Evolutionary conservation across 2,113 vertebrate genomes (phyloP), one percentile per base, ranked within the genome.

Genomic region (Mormoops blainvillei): DNA sequence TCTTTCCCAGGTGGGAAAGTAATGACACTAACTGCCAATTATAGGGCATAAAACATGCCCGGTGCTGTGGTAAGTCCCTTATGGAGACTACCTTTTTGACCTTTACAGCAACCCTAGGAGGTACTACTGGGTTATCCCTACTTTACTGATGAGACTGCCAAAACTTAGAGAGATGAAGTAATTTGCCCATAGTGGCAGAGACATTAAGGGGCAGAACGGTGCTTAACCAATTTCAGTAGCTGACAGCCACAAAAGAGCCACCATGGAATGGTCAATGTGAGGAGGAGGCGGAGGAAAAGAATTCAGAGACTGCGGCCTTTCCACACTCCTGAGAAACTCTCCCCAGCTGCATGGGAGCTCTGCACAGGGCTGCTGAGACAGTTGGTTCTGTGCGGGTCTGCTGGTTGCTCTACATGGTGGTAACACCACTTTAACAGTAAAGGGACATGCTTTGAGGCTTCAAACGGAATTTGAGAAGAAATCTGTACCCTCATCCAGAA

Each of bases 381-480:
- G 81, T 94, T 86, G 67, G 58, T 36, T 45, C 54, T 19, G 54
- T 41, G 77, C 7, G 13, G 33, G 41, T 73, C 77, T 94, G 71
- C 76, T 88, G 45, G 82, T 54, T 87, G 89, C 91, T 83, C 70
- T 63, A 24, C 43, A 58, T 31, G 33, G 36, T 82, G 52, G 11
- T 70, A 89, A 92, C 71, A 91, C n/a, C 82, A 74, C 87, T 93
- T 73, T 18, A 38, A 86, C 91, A 82, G 33, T 54, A 91, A 81
- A 93, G 71, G 10, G 50, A 71, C 70, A 81, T n/a, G 82, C 93
- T 97, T 90, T 95, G 90, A 95, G 93, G 73, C 33, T 94, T 95
- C 93, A 83, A 91, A 92, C 61, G 38, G 82, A 96, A 96, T 94
- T 38, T 93, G 61, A 87, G 94, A 96, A 88, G 74, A 88, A 94